Base-by-base conservation (phyloP, 2,797 vertebrate species). In the Acrossocheilus wenchowensis region DNA sequence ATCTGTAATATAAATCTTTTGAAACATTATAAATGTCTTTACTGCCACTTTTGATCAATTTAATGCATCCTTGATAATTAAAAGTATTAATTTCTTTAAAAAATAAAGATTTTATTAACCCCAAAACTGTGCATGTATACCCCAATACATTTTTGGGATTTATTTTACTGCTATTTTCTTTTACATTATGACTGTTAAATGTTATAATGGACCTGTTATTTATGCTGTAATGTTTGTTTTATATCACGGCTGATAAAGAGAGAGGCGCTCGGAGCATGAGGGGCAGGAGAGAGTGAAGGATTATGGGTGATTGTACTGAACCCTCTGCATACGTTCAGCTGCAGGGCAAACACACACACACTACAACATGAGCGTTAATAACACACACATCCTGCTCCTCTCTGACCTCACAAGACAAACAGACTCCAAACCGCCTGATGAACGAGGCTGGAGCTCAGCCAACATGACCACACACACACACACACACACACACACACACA, bases 161-260 rank as follows among this genome's bases (percentile, higher is more conserved):
- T 96, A 95, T 96, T 97, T 97, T 94, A 96, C 94, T 94, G 91
- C 93, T 93, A 90, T 95, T 72, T 78, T n/a, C 10, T 71, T 78
- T 43, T 78, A 14, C 8, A 36, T 60, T 8, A 9, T 39, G 30
- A 93, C 95, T 95, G 93, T 97, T 97, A 97, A 97, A 97, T 91
- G 95, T 95, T 95, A 96, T 95, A 97, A 97, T 96, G 96, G 96
- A 96, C 94, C 96, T 96, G 96, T 96, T 97, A 96, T 97, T 97
- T 97, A 96, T 97, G 96, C 96, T 97, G 96, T 96, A 96, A 94
- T 96, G 96, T 97, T 98, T 97, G 97, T 97, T 96, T 96, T 96
- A 96, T 96, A 91, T 97, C 96, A 95, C 96, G 95, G 96, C 96
- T 96, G 96, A 96, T 95, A 96, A 96, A 96, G 96, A 96, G 95